These are phyloP conservation scores for Xerus rutilus DNA, from an alignment of 2,797 vertebrate genomes.

Conservation along the genomic window DNA sequence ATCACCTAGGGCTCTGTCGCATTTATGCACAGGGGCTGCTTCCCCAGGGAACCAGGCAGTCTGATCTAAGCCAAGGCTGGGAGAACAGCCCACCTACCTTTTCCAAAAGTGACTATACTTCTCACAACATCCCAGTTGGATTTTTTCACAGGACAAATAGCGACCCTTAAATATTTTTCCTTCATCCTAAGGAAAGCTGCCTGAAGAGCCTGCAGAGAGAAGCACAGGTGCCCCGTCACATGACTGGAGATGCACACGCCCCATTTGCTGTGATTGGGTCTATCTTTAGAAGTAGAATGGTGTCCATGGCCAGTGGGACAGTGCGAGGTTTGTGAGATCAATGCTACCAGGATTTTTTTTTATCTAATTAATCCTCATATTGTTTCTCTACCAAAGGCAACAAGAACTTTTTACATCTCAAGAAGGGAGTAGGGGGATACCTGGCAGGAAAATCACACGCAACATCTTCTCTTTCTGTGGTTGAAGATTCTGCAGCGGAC, in stretches of 20 bases:
- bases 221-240: background rate
- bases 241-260: background rate
- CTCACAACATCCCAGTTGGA: slow-evolving; percentile 87
- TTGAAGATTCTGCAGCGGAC: background rate
- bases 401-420: background rate
- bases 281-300: background rate
- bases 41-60: slow-evolving; percentile 51
- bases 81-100: slow-evolving; percentile 84
- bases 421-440: background rate
- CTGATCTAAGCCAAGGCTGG: slow-evolving; percentile 20
- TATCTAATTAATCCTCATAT: background rate
- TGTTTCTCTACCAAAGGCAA: background rate
- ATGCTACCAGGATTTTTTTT: background rate
- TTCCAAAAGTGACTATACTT: slow-evolving; percentile 85
- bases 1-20: slow-evolving; percentile 57
- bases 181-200: slow-evolving; percentile 83
- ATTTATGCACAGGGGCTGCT: slow-evolving; percentile 44
- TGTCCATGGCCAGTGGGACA: background rate
- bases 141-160: slow-evolving; percentile 81
- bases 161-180: slow-evolving; percentile 78
- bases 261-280: background rate
- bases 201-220: slow-evolving; percentile 71
- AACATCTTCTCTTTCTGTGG: background rate
- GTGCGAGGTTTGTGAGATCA: background rate
- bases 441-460: background rate